Base-by-base conservation (phyloP, 2,888 invertebrate species). In the Synanthedon vespiformis region DNA sequence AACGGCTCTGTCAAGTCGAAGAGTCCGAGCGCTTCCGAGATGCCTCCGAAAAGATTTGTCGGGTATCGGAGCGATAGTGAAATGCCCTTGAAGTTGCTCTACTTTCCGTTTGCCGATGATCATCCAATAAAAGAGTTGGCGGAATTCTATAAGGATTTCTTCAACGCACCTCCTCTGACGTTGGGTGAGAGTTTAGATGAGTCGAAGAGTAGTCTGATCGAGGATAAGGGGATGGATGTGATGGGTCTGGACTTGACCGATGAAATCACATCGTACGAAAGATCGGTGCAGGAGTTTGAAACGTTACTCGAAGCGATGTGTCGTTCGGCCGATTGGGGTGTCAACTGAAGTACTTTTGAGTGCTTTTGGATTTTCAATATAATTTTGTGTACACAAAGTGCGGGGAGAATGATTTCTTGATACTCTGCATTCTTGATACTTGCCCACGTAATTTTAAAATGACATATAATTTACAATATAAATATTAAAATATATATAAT, bases 61-160 rank as follows among this genome's bases (percentile, higher is more conserved):
- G 83, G 85, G 0, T 80, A 82, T 47, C 69, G 86, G 2, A 76
- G 73, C 48, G 84, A 85, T 52, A 67, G 92, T 62, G 91, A 92
- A 54, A 90, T 90, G 0, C 94, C 94, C 0, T 90, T 94, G 59
- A 92, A 79, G 57, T 86, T 90, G 4, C 79, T 94, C 87, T 91
- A 92, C 82, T 92, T 94, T 50, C 94, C 95, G 1, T 95, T 95
- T 68, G 94, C 94, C 11, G 92, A 90, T 57, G 84, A 90, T 49
- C 92, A 91, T 67, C 90, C 91, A 0, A 92, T 92, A 66, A 90
- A 90, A 54, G 95, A 95, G 72, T 82, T 95, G 58, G 93, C 94
- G 1, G 90, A 92, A 62, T 95, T 95, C 77, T 95, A 93, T 74
- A 90, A 92, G 50, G 94, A 95, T 59, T 94, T 94, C 75, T 93